Evolutionary conservation across 2,888 invertebrate species (phyloP), one percentile per base, ranked within the genome.

Genomic region (Phragmatobia fuliginosa): DNA sequence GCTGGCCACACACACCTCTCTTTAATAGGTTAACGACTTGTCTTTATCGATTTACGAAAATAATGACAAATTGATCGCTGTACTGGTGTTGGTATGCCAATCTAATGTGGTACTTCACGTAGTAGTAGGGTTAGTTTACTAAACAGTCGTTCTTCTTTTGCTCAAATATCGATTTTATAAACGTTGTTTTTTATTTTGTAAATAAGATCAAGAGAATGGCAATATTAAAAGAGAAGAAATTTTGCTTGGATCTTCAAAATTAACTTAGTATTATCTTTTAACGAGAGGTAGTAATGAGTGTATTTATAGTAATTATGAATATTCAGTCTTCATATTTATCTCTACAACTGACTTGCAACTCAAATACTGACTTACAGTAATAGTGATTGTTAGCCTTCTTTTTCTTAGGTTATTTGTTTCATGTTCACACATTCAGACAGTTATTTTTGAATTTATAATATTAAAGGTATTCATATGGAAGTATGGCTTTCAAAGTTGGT

Each of bases 21-120:
- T 88, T 92, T 91, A 91, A 91, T 92, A 91, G 92, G 90, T 92
- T 92, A 92, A 92, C 90, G 91, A 90, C 91, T 81, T 88, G 86
- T 88, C 86, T 89, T 87, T 90, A 91, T 91, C 88, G 88, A 89
- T 91, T 86, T 82, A 78, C 87, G 79, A 89, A 90, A 86, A 87
- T 85, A 79, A 84, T 81, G 75, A 80, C 81, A 68, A 69, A 80
- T 82, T 80, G 74, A 82, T 82, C 77, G 69, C 80, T 74, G 72
- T 67, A 77, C 72, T 65, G 65, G 73, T 72, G 52, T 28, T 68
- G 28, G 49, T 52, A 36, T 64, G 52, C 64, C 52, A 68, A 59
- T 59, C 45, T 59, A 21, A 63, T 63, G 59, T 68, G 45, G 58
- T 49, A 59, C 59, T 63, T n/a, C 45, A 45, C 41, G n/a, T 32